These are phyloP conservation scores for Volucella bombylans DNA, from an alignment of 2,888 invertebrate genomes.

Conservation along the genomic window DNA sequence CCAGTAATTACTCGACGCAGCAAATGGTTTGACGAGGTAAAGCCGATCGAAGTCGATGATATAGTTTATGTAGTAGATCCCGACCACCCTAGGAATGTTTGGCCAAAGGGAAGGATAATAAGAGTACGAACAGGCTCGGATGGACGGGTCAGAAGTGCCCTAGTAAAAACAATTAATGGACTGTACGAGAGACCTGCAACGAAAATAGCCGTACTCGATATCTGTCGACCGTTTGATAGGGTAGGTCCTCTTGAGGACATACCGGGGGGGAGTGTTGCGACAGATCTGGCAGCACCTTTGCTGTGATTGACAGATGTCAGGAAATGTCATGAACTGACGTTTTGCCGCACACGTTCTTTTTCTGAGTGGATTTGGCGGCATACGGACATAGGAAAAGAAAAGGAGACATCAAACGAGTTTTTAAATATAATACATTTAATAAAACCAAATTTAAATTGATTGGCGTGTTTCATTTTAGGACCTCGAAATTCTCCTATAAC, in stretches of 20 bases:
- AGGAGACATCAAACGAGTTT: neutral
- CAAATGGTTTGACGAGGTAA: slow-evolving; percentile 58
- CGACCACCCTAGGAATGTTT: slow-evolving; percentile 48
- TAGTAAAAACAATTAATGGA: slow-evolving; percentile 31
- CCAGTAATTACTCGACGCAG: slow-evolving; percentile 64
- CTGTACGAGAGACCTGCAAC: slow-evolving; percentile 50
- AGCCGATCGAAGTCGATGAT: slow-evolving; percentile 44
- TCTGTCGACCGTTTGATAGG: no score
- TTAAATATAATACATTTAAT: neutral
- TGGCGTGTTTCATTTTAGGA: neutral
- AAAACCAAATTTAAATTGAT: neutral
- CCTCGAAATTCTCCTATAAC: neutral
- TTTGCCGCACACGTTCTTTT: no score
- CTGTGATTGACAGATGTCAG: no score
- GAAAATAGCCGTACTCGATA: no score
- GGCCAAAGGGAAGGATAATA: slow-evolving; percentile 62
- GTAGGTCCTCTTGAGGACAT: no score
- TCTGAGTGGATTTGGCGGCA: no score
- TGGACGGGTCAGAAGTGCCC: slow-evolving; percentile 54
- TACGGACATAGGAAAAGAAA: neutral
- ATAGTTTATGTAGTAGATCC: slow-evolving; percentile 64
- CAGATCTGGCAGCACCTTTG: no score
- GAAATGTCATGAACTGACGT: no score
- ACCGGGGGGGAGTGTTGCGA: no score
- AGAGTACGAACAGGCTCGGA: slow-evolving; percentile 37